A percentile compares a stretch with the other conserved stretches of the same genome.
These are phyloP conservation scores for Pristionchus exspectatus DNA, from an alignment of 2,888 invertebrate species.

Conservation along the genomic window DNA sequence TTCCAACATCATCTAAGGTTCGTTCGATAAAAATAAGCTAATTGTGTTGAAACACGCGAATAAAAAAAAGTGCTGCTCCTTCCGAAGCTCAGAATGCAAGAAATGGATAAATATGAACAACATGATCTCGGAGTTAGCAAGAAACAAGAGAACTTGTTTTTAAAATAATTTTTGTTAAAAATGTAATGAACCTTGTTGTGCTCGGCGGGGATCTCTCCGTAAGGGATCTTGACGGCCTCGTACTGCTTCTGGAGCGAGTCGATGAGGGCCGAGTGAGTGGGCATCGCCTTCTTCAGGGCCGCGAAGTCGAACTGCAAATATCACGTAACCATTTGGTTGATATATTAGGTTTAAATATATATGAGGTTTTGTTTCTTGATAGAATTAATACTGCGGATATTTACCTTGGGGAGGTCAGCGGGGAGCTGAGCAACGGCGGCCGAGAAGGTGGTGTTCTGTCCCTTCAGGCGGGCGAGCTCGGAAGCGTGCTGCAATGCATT, in stretches of 20 bases:
- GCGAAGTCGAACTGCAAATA: slow-evolving; percentile 74
- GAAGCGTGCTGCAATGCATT: slow-evolving; percentile 65
- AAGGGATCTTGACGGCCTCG: slow-evolving; percentile 77
- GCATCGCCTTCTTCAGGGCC: slow-evolving; percentile 77
- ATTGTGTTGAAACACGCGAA: no score
- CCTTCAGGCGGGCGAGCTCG: slow-evolving; percentile 76
- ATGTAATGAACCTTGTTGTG: slow-evolving; percentile 62
- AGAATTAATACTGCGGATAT: background rate
- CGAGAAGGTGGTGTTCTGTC: slow-evolving; percentile 74
- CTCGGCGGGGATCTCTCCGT: slow-evolving; percentile 75
- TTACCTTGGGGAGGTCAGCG: slow-evolving; percentile 75
- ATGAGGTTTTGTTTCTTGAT: background rate
- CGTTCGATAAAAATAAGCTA: no score
- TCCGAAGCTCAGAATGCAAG: no score
- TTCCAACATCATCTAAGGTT: no score
- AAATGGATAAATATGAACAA: no score
- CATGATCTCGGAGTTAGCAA: no score
- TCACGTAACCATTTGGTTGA: no score
- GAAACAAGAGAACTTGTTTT: no score
- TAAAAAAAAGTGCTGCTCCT: no score
- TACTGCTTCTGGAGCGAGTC: slow-evolving; percentile 78
- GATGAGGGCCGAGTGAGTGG: slow-evolving; percentile 73
- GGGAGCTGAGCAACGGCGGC: slow-evolving; percentile 74
- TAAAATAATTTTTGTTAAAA: no score
- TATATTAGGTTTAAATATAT: background rate